phyloP scores from a whole-genome alignment of 2,888 invertebrate species.

The Dasysyrphus albostriatus region DNA sequence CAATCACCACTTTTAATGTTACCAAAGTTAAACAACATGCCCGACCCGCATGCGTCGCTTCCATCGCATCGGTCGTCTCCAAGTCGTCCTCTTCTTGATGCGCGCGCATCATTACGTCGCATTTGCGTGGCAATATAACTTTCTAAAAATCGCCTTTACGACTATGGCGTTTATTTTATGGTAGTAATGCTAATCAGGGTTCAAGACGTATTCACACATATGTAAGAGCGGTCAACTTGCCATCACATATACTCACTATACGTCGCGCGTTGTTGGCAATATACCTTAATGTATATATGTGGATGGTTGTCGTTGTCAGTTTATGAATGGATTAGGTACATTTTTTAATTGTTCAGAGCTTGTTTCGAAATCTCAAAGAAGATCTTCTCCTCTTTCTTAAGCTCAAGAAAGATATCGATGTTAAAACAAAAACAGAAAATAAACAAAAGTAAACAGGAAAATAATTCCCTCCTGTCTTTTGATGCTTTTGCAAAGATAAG shows the following conservation, averaged over 20 bases:
- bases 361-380: conserved; percentile 10
- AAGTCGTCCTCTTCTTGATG: conserved; percentile 34
- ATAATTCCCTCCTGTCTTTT: conserved; percentile 23
- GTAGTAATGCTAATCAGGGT: conserved; percentile 67
- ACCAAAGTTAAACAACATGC: conserved; percentile 19
- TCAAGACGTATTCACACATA: conserved; percentile 45
- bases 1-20: conserved; percentile 70
- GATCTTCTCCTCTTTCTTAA: conserved; percentile 1
- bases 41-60: conserved; percentile 6
- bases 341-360: conserved; percentile 67
- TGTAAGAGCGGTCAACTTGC: conserved; percentile 2
- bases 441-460: conserved; percentile 1
- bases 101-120: conserved; percentile 61
- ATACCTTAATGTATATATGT: background rate
- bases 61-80: background rate
- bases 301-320: conserved; percentile 53
- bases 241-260: background rate
- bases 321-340: conserved; percentile 71
- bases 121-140: conserved; percentile 73
- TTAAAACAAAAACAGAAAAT: conserved; percentile 10
- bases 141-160: conserved; percentile 71
- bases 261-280: background rate
- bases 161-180: conserved; percentile 60
- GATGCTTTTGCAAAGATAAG: conserved; percentile 48
- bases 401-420: conserved; percentile 14